Conservation (phyloP, 2,113 vertebrate species). For the Calyptommatus sinebrachiatus region DNA sequence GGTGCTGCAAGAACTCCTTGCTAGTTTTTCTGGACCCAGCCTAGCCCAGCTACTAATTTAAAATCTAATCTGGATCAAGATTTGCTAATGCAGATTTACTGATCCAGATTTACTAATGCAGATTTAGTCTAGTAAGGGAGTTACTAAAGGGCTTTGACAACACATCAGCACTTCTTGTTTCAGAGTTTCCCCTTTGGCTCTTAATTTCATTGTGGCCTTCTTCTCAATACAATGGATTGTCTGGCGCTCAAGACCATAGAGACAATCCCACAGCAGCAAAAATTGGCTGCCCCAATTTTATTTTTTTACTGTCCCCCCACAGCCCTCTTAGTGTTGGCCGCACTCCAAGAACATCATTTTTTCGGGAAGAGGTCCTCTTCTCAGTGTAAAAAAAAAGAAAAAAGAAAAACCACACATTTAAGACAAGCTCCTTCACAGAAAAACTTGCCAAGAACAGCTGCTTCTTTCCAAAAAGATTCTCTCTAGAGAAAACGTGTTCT, state of each 20-base stretch:
- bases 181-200: background rate
- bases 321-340: slow-evolving; percentile 45
- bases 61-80: no score
- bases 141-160: no score
- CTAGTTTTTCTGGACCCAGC: no score
- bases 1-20: no score
- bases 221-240: background rate
- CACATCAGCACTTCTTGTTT: no score
- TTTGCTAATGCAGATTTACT: no score
- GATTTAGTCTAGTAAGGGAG: no score
- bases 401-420: no score
- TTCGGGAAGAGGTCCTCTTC: slow-evolving; percentile 54
- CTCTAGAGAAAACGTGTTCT: slow-evolving; percentile 30
- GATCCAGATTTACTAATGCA: no score
- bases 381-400: slow-evolving; percentile 48
- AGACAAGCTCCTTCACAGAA: slow-evolving; percentile 47
- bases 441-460: slow-evolving; percentile 51
- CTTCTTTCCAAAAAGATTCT: slow-evolving; percentile 42
- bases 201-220: slow-evolving; percentile 40
- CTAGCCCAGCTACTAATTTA: no score
- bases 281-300: slow-evolving; percentile 42
- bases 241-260: slow-evolving; percentile 24
- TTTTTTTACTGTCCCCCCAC: slow-evolving; percentile 27
- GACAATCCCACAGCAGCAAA: background rate
- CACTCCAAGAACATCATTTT: slow-evolving; percentile 60